Evolutionary conservation across 2,113 vertebrate species (phyloP).

Genomic region (Boulengeromyrus knoepffleri): DNA sequence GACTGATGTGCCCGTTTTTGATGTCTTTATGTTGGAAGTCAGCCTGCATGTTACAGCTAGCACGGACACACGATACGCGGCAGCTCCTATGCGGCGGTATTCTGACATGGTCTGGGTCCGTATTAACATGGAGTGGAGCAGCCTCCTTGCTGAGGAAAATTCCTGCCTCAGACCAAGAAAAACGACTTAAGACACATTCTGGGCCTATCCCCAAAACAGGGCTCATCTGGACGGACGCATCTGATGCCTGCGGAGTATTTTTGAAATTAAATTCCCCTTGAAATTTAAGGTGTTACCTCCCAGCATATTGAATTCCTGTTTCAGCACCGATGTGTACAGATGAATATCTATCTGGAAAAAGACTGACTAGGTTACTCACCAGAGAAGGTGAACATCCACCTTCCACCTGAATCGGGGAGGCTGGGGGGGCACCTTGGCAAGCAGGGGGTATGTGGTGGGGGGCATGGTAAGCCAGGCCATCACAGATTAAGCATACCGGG

Average conservation of each 20-base stretch:
- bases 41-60: not conserved
- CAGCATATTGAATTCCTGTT: not conserved
- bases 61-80: not conserved
- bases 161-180: not conserved
- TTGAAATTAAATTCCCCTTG: not conserved
- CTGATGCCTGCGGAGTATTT: not conserved
- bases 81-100: not conserved
- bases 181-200: not conserved
- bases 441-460: not conserved
- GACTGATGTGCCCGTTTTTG: not conserved
- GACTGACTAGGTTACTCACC: not conserved
- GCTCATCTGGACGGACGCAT: not conserved
- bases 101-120: not conserved
- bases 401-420: not conserved
- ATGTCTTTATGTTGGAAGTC: not conserved
- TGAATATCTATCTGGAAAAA: not conserved
- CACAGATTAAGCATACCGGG: not conserved
- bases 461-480: not conserved
- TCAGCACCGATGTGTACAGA: not conserved
- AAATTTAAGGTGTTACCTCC: not conserved
- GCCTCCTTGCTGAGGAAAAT: not conserved
- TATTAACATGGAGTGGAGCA: not conserved
- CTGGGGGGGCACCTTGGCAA: not conserved
- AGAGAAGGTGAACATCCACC: not conserved
- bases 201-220: not conserved